These are phyloP conservation scores for Cecidostiba fungosa DNA, from an alignment of 2,888 invertebrate genomes.

Conservation along the genomic window DNA sequence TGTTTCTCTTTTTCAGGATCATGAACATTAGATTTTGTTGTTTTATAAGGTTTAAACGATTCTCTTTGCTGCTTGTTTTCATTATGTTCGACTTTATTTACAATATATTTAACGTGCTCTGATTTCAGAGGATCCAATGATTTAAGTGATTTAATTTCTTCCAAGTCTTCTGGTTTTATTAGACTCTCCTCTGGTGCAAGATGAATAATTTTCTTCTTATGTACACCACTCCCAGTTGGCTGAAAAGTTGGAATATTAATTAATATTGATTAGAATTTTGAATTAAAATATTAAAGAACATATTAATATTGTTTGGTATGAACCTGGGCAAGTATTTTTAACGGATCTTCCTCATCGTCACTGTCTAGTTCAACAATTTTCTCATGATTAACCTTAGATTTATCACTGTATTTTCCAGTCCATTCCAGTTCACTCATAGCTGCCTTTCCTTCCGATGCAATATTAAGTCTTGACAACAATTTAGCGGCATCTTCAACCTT, in stretches of 20 bases:
- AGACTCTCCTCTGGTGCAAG: slow-evolving; percentile 80
- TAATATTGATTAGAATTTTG: slow-evolving; percentile 7
- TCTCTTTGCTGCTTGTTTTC: slow-evolving; percentile 74
- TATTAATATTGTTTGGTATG: slow-evolving; percentile 51
- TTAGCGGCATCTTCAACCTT: slow-evolving; percentile 82
- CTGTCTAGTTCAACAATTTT: slow-evolving; percentile 82
- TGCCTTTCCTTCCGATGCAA: slow-evolving; percentile 80
- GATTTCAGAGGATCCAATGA: slow-evolving; percentile 65
- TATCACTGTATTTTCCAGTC: slow-evolving; percentile 81
- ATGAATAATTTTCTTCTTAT: slow-evolving; percentile 81
- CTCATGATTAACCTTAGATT: slow-evolving; percentile 70
- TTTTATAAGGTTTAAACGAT: slow-evolving; percentile 83
- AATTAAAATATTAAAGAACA: slow-evolving; percentile 26
- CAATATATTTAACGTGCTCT: slow-evolving; percentile 82
- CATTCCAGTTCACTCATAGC: slow-evolving; percentile 83
- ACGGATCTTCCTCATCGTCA: slow-evolving; percentile 83
- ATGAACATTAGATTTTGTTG: slow-evolving; percentile 82
- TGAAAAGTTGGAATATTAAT: slow-evolving; percentile 63
- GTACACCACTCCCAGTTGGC: slow-evolving; percentile 79
- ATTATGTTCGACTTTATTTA: slow-evolving; percentile 81
- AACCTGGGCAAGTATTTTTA: slow-evolving; percentile 83
- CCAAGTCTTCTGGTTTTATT: slow-evolving; percentile 82
- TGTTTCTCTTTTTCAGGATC: slow-evolving; percentile 82
- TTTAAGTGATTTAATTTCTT: slow-evolving; percentile 78
- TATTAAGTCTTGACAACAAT: slow-evolving; percentile 81